Base-by-base conservation (phyloP, 2,113 vertebrate species). In the Candoia aspera region DNA sequence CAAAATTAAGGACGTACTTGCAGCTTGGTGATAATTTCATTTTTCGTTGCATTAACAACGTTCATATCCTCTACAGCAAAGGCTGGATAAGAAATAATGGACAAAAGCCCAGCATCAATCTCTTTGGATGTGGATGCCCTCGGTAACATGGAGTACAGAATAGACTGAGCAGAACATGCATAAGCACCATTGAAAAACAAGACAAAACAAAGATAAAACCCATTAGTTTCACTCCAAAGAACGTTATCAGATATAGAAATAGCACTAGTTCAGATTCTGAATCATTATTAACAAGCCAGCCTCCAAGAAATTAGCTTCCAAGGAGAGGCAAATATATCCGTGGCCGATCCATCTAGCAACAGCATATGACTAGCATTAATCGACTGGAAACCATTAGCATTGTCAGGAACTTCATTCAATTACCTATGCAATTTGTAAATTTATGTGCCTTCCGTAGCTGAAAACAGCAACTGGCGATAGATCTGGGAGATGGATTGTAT, bases 61-160 rank as follows among this genome's bases (percentile, higher is more conserved):
- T 98, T 98, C 12, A 98, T 94, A 90, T 99, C 99, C 94, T 99
- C 99, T 49, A 99, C 98, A n/a, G 99, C 99, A 96, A 99, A 99
- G 12, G 99, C 99, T 2, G 99, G 99, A 94, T 98, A 99, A 86
- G 99, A 99, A 97, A 99, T 99, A 92, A 99, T 97, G 2, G 99
- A 99, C 86, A 99, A 98, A 90, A 99, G 99, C 8, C 99, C 99
- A 12, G 99, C 98, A 57, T 99, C 99, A 33, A 99, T 99, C 96
- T 99, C 99, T 96, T 99, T 99, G 1, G 99, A 99, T 0, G 99
- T 99, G 4, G 99, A 99, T 37, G 99, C 99, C 96, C 99, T 98
- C 9, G 99, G 99, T 94, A 99, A 96, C 99, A 99, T 99, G 93
- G 99, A 99, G 96, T 98, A 99, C n/a, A 99, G 97, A 96, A 99